A percentile compares a stretch with the other conserved stretches of the same genome.
These are phyloP conservation scores for Pardalotus punctatus DNA, from an alignment of 2,113 vertebrate genomes.

Conservation along the genomic window DNA sequence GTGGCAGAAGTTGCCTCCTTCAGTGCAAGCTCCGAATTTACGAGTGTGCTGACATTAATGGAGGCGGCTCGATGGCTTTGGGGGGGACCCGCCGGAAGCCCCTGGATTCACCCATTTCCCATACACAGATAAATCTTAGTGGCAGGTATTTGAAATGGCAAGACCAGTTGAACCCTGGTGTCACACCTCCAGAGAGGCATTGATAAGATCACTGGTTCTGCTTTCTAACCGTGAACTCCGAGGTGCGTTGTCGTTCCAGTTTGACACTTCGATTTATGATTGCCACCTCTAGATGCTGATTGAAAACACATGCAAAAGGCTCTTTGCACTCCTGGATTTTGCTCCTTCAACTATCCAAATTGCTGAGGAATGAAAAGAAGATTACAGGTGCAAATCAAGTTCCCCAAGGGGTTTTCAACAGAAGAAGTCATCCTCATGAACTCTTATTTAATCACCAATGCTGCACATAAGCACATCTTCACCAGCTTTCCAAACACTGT, in stretches of 20 bases:
- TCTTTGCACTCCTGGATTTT: not conserved
- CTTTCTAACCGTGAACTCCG: not conserved
- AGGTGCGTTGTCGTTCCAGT: not conserved
- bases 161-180: conserved; percentile 6
- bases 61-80: conserved; percentile 38
- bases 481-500: not conserved
- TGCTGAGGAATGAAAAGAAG: not conserved
- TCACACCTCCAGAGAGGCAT: conserved; percentile 4
- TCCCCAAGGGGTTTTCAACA: not conserved
- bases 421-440: not conserved
- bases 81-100: conserved; percentile 45
- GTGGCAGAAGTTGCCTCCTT: conserved; percentile 51
- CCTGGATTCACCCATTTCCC: conserved; percentile 55
- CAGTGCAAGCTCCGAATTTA: conserved; percentile 56
- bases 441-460: not conserved
- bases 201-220: not conserved
- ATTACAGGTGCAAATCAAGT: not conserved
- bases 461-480: not conserved
- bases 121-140: conserved; percentile 68
- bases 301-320: not conserved
- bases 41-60: conserved; percentile 63
- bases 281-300: not conserved
- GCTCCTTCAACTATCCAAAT: not conserved
- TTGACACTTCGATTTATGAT: not conserved
- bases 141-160: not conserved